Evolutionary conservation across 2,888 invertebrate species (phyloP).

Genomic region (Eupeodes latifasciatus): DNA sequence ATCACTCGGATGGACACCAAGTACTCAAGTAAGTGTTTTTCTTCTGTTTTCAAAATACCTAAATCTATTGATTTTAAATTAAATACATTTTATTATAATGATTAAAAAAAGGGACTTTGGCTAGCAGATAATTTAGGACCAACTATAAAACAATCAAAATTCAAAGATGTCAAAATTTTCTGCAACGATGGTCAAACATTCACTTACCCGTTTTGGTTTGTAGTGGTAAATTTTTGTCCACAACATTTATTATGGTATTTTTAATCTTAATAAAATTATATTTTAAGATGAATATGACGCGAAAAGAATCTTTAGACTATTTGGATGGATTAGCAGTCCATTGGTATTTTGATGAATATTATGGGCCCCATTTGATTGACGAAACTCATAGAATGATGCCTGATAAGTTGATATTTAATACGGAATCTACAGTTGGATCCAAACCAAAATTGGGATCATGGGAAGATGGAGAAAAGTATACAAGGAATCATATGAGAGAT

Average conservation of each 20-base stretch:
- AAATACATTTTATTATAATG: not conserved
- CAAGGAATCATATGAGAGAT: constrained; percentile 88
- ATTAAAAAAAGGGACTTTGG: constrained; percentile 87
- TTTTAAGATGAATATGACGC: constrained; percentile 85
- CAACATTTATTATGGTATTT: too few species aligned
- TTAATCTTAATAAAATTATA: constrained; percentile 27
- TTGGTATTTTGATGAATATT: constrained; percentile 90
- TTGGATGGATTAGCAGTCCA: constrained; percentile 92
- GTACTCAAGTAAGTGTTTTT: constrained; percentile 84
- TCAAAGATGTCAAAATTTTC: constrained; percentile 88
- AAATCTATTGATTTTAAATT: constrained; percentile 1
- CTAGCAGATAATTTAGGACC: constrained; percentile 90
- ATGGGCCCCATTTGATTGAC: constrained; percentile 86
- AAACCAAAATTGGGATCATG: constrained; percentile 90
- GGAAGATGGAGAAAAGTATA: constrained; percentile 89
- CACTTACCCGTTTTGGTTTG: constrained; percentile 88
- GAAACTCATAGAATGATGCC: constrained; percentile 87
- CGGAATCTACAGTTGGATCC: constrained; percentile 89
- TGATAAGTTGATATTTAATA: constrained; percentile 89
- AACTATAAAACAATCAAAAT: constrained; percentile 86
- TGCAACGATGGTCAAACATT: constrained; percentile 91
- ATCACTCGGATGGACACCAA: constrained; percentile 90
- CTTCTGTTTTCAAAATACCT: too few species aligned
- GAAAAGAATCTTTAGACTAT: constrained; percentile 86
- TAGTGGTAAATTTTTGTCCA: constrained; percentile 84